These are phyloP conservation scores for Typhlichthys eigenmanni DNA, from an alignment of 2,797 vertebrate species.

Conservation along the genomic window DNA sequence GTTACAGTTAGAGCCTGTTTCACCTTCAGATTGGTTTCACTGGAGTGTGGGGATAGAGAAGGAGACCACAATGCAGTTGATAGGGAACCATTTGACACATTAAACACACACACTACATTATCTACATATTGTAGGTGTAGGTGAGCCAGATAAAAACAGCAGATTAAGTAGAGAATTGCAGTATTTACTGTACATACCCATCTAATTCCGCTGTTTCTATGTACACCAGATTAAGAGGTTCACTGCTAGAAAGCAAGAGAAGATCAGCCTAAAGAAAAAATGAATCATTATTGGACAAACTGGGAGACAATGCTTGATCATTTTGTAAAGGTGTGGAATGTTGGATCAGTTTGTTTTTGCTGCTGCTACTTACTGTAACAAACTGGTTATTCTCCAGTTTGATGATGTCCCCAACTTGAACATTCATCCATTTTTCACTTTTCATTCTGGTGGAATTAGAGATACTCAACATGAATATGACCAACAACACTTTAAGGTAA, in stretches of 20 bases:
- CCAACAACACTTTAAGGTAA: background rate
- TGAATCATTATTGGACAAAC: background rate
- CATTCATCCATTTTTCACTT: conserved; percentile 90
- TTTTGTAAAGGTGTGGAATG: background rate
- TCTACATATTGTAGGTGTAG: too few relatives aligned
- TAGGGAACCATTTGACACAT: conserved; percentile 16
- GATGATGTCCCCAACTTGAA: conserved; percentile 93
- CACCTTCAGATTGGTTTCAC: conserved; percentile 97
- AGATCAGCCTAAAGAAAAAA: conserved; percentile 82
- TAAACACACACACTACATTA: conserved; percentile 4
- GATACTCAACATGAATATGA: background rate
- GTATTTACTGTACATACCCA: conserved; percentile 75
- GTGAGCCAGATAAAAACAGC: background rate
- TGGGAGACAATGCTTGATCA: background rate
- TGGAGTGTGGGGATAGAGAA: conserved; percentile 51
- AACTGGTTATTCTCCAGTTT: conserved; percentile 90
- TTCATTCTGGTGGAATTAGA: conserved; percentile 76
- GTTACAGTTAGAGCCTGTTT: conserved; percentile 89
- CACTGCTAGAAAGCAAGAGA: conserved; percentile 90
- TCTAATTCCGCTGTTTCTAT: conserved; percentile 93
- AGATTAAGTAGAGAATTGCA: background rate
- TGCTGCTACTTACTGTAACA: conserved; percentile 85
- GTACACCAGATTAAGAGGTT: conserved; percentile 88
- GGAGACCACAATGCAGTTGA: background rate
- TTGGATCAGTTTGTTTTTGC: background rate